Evolutionary conservation across 2,888 invertebrate species (phyloP), one percentile per base, ranked within the genome.

Genomic region (Panopea generosa): DNA sequence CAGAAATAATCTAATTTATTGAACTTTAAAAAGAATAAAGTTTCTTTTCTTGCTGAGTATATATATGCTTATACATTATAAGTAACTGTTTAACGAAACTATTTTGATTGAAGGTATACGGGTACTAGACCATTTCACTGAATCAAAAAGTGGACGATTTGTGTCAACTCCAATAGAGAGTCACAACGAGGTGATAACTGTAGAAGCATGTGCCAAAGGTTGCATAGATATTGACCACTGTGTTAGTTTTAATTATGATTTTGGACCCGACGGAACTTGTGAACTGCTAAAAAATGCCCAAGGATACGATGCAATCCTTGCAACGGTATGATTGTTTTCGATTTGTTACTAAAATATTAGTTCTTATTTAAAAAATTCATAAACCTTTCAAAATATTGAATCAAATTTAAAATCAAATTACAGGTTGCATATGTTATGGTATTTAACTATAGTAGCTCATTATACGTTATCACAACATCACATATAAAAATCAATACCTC

Each of bases 191-290:
- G 47, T 78, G 7, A 29, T 62, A 3, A 70, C 74, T 27, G 72
- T 77, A 9, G 78, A 70, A 4, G 70, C 65, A 3, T 88, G 88
- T 76, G 85, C 85, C 11, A 61, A 68, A 33, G 18, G 71, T 9
- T 88, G 88, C 65, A 33, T 80, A n/a, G 43, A 56, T 1, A 45
- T 77, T 45, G 68, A 65, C 2, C 73, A 70, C n/a, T 88, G 88
- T 61, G 67, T 83, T 52, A 86, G 87, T 56, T 83, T 89, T 55
- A 89, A 89, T 75, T 89, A 78, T 60, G 84, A 89, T 74, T 83
- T 74, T 52, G 77, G 83, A 7, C 52, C 57, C 11, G 65, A 29
- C 16, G 77, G 79, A n/a, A 50, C 49, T 3, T 89, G 88, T 80
- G 85, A 89, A 75, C 69, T 89, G 14, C 40, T 88, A 22, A 82